phyloP scores from a whole-genome alignment of 2,113 vertebrate genomes.

The Apodemus sylvaticus region DNA sequence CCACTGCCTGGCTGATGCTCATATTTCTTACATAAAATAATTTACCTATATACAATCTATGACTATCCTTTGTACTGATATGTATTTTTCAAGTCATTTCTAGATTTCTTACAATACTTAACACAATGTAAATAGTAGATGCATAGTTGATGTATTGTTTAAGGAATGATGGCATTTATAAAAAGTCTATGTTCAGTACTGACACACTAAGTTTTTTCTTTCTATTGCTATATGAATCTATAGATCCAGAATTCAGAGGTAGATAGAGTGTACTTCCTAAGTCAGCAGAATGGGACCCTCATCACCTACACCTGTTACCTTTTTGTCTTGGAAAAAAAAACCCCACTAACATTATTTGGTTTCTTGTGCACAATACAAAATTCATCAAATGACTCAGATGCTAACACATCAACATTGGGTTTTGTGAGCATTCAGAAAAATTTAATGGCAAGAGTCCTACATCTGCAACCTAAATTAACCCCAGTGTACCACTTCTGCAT shows the following conservation, averaged over 20 bases:
- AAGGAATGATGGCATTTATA: background rate
- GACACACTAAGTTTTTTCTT: background rate
- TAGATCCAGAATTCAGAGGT: background rate
- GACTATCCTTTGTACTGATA: background rate
- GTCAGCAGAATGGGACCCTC: background rate
- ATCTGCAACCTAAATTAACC: slow-evolving; percentile 82
- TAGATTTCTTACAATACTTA: background rate
- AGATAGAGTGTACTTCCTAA: background rate
- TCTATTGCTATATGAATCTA: background rate
- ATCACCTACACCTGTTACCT: background rate
- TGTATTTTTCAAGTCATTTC: background rate
- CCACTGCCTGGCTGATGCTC: background rate
- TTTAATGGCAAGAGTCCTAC: slow-evolving; percentile 71
- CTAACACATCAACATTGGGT: slow-evolving; percentile 81
- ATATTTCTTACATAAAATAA: background rate
- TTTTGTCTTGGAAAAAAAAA: background rate
- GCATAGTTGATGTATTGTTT: background rate
- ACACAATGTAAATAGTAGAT: background rate
- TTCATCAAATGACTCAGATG: slow-evolving; percentile 70
- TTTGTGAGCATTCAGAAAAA: slow-evolving; percentile 74
- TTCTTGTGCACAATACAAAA: slow-evolving; percentile 61
- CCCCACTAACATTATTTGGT: slow-evolving; percentile 18
- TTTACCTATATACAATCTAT: background rate
- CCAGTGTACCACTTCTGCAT: slow-evolving; percentile 63
- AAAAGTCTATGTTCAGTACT: background rate